These are phyloP conservation scores for Resseliella maxima DNA, from an alignment of 2,888 invertebrate species.

Conservation along the genomic window DNA sequence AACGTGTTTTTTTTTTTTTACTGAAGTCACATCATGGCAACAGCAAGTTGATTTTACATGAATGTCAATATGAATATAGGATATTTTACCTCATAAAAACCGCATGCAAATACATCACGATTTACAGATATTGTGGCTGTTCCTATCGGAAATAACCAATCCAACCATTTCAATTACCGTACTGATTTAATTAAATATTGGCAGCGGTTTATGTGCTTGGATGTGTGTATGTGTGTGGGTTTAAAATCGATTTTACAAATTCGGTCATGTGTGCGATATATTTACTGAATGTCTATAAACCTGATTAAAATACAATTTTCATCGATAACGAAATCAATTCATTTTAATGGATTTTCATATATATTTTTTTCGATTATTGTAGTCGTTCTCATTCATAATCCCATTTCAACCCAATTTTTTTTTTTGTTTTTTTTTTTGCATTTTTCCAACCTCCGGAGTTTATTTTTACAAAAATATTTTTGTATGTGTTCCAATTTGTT, in stretches of 20 bases:
- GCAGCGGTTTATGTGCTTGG: not conserved
- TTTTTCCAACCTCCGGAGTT: not conserved
- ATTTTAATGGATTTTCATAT: constrained; percentile 37
- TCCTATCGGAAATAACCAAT: constrained; percentile 32
- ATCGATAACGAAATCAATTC: constrained; percentile 5
- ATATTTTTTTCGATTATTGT: not conserved
- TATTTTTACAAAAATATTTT: not conserved
- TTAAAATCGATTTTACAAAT: not conserved
- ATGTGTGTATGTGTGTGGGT: not conserved
- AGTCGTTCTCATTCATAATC: not conserved
- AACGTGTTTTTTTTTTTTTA: too few relatives aligned
- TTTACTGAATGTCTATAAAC: not conserved
- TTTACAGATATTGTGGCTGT: constrained; percentile 29
- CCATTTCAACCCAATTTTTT: not conserved
- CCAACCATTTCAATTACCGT: constrained; percentile 30
- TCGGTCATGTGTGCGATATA: not conserved
- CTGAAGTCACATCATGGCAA: too few relatives aligned
- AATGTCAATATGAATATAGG: not conserved
- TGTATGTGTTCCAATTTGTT: not conserved
- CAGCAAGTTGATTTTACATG: not conserved
- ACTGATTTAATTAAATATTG: constrained; percentile 8
- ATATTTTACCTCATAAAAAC: not conserved
- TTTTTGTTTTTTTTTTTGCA: not conserved
- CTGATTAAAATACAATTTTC: not conserved
- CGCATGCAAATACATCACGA: not conserved